These are phyloP conservation scores for Rhizoglyphus robini DNA, from an alignment of 1,140 invertebrate genomes.

Conservation along the genomic window DNA sequence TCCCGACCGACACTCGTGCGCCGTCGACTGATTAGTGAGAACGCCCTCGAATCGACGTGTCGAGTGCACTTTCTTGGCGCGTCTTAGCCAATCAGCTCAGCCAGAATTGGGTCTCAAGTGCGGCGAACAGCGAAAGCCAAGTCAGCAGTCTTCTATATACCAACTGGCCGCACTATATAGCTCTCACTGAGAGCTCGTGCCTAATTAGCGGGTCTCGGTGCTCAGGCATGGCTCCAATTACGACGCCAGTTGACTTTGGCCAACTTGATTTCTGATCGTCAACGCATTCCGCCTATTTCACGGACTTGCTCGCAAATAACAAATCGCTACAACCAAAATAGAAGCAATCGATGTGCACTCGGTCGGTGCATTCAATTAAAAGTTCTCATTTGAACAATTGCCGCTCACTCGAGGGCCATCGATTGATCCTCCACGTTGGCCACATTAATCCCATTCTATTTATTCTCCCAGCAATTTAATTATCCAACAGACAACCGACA, in stretches of 20 bases:
- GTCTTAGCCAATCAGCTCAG: no score
- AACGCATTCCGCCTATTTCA: background rate
- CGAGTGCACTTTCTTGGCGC: no score
- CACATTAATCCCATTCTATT: background rate
- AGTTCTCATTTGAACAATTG: background rate
- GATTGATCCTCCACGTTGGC: conserved; percentile 2
- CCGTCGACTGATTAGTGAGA: no score
- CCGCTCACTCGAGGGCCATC: background rate
- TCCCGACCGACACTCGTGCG: no score
- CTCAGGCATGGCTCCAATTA: background rate
- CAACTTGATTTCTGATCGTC: background rate
- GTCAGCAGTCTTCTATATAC: no score
- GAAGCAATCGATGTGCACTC: background rate
- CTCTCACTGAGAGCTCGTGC: no score
- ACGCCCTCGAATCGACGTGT: no score
- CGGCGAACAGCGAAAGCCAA: no score
- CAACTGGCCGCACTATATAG: no score
- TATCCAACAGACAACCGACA: background rate
- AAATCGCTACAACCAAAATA: background rate
- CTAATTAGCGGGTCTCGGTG: no score
- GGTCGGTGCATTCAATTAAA: conserved; percentile 7
- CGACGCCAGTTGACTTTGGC: background rate
- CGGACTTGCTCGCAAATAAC: background rate
- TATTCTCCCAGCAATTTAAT: background rate
- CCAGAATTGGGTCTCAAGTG: no score